Evolutionary conservation across 2,113 vertebrate species (phyloP).

Genomic region (Mola mola): DNA sequence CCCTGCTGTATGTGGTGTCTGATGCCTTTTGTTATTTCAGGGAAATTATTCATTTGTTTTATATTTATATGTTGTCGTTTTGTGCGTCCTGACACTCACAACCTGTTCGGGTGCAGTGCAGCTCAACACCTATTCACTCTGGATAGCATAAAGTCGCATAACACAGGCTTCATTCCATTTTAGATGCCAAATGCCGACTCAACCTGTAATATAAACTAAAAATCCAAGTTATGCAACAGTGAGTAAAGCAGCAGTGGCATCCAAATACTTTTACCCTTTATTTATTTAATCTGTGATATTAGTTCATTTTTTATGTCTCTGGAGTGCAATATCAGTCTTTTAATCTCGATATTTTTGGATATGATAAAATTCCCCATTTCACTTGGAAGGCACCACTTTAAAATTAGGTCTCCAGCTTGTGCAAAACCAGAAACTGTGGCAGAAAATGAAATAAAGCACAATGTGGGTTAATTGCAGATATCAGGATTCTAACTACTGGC

Average conservation of each 20-base stretch:
- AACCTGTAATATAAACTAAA: too few species aligned
- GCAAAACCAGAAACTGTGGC: too few species aligned
- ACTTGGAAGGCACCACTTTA: too few species aligned
- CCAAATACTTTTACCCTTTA: not conserved
- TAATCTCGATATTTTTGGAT: too few species aligned
- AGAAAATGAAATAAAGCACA: too few species aligned
- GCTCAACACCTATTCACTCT: not conserved
- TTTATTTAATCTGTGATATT: not conserved
- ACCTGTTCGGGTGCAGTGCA: not conserved
- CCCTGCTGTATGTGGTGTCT: constrained; percentile 16
- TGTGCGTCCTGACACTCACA: not conserved
- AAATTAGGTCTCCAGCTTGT: not conserved
- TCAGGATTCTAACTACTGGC: not conserved
- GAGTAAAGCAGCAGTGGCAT: not conserved
- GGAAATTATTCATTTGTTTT: constrained; percentile 47
- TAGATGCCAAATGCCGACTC: too few species aligned
- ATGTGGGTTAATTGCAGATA: too few species aligned
- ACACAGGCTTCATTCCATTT: not conserved
- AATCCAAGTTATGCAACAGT: too few species aligned
- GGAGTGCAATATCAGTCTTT: not conserved
- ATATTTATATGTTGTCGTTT: constrained; percentile 36
- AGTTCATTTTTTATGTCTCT: not conserved
- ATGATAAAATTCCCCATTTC: too few species aligned
- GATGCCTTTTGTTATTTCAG: constrained; percentile 41
- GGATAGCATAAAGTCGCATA: too few species aligned